Evolutionary conservation across 2,888 invertebrate species (phyloP).

Genomic region (Pandemis heparana): DNA sequence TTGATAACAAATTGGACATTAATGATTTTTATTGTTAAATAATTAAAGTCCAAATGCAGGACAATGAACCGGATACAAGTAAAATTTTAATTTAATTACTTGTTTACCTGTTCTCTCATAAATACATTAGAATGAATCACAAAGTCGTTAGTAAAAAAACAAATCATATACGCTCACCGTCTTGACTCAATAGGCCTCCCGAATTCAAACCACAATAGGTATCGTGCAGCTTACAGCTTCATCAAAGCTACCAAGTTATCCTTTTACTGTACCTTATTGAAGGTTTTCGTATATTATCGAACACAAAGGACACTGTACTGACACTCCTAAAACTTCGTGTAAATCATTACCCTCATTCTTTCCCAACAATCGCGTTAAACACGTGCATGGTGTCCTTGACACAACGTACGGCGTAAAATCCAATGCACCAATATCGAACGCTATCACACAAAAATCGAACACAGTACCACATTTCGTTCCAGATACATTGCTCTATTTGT

Average conservation of each 20-base stretch:
- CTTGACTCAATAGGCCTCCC: not conserved
- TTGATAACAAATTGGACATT: conserved; percentile 23
- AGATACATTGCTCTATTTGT: conserved; percentile 22
- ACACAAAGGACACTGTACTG: not conserved
- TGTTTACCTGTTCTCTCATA: not conserved
- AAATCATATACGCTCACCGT: not conserved
- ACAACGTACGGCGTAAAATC: conserved; percentile 2
- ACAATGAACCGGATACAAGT: conserved; percentile 7
- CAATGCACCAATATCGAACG: conserved; percentile 13
- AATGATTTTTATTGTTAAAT: conserved; percentile 30
- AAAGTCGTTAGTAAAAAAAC: too few relatives aligned
- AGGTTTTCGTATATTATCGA: not conserved
- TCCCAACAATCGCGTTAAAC: conserved; percentile 1
- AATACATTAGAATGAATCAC: too few relatives aligned
- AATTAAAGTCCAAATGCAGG: conserved; percentile 25
- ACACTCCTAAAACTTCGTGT: not conserved
- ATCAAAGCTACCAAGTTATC: not conserved
- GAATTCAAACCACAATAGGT: not conserved
- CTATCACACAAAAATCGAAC: conserved; percentile 23
- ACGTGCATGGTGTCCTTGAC: conserved; percentile 11
- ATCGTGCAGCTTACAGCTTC: not conserved
- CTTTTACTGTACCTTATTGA: not conserved
- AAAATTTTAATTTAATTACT: not conserved
- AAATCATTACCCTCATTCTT: conserved; percentile 11
- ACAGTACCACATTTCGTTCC: conserved; percentile 15